These are phyloP conservation scores for Rhamnusium bicolor DNA, from an alignment of 2,888 invertebrate species.

Conservation along the genomic window DNA sequence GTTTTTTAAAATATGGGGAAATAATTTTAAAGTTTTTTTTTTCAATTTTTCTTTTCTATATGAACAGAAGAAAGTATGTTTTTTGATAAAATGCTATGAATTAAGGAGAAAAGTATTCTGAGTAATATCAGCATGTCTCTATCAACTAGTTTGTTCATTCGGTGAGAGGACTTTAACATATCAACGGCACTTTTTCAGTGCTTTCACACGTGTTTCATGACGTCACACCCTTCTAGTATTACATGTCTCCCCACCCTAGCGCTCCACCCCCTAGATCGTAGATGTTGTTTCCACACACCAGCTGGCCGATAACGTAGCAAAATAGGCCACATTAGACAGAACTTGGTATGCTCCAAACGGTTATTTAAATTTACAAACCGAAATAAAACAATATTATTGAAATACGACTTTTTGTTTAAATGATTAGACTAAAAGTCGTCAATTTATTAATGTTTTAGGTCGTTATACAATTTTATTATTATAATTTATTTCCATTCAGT, in stretches of 20 bases:
- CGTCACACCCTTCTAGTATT: slow-evolving; percentile 55
- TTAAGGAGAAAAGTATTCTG: too few species aligned
- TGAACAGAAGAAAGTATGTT: neutral
- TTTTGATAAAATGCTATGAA: neutral
- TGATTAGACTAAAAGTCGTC: too few species aligned
- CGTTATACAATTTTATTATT: too few species aligned
- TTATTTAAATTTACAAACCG: slow-evolving; percentile 30
- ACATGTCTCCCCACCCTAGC: slow-evolving; percentile 35
- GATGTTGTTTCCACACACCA: slow-evolving; percentile 32
- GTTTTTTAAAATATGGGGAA: too few species aligned
- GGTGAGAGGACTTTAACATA: neutral
- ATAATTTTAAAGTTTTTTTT: too few species aligned
- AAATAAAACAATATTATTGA: neutral
- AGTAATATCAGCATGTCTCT: too few species aligned
- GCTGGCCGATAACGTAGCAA: slow-evolving; percentile 42
- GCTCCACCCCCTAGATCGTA: slow-evolving; percentile 39
- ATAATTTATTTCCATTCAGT: too few species aligned
- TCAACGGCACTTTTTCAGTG: slow-evolving; percentile 35
- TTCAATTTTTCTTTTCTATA: too few species aligned
- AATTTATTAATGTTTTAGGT: too few species aligned
- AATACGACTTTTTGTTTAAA: too few species aligned
- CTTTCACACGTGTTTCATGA: slow-evolving; percentile 54
- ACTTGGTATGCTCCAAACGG: neutral
- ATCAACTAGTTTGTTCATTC: neutral
- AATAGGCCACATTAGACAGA: slow-evolving; percentile 31